These are phyloP conservation scores for Thinocorus orbignyianus DNA, from an alignment of 2,113 vertebrate genomes.

Conservation along the genomic window DNA sequence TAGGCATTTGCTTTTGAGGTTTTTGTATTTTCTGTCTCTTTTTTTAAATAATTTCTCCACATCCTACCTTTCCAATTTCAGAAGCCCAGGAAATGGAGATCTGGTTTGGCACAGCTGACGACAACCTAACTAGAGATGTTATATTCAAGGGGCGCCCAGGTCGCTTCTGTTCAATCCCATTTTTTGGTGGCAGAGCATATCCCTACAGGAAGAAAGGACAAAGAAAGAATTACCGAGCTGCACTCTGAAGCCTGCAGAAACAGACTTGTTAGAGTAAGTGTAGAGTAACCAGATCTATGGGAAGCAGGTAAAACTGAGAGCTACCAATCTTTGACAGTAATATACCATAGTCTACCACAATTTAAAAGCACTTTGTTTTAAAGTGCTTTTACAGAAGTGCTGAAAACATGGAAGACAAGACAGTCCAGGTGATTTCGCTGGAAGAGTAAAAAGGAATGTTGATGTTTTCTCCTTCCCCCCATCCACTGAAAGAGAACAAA, in stretches of 20 bases:
- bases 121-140: slow-evolving; percentile 91
- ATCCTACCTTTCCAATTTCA: slow-evolving; percentile 93
- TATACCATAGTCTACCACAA: fast-evolving
- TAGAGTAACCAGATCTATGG: neutral
- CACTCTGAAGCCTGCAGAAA: neutral
- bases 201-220: slow-evolving; percentile 75
- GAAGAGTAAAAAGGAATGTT: neutral
- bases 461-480: neutral
- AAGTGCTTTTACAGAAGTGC: neutral
- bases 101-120: slow-evolving; percentile 96
- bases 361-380: neutral
- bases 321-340: neutral
- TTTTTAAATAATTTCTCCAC: neutral
- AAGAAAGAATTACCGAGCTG: neutral
- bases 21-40: too few relatives aligned
- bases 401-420: neutral
- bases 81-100: slow-evolving; percentile 96
- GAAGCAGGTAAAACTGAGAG: neutral
- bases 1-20: too few relatives aligned
- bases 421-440: neutral
- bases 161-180: slow-evolving; percentile 95
- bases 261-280: neutral
- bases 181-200: slow-evolving; percentile 91
- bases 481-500: neutral
- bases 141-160: slow-evolving; percentile 95